Evolutionary conservation across 2,888 invertebrate species (phyloP), one percentile per base, ranked within the genome.

Genomic region (Acheta domesticus): DNA sequence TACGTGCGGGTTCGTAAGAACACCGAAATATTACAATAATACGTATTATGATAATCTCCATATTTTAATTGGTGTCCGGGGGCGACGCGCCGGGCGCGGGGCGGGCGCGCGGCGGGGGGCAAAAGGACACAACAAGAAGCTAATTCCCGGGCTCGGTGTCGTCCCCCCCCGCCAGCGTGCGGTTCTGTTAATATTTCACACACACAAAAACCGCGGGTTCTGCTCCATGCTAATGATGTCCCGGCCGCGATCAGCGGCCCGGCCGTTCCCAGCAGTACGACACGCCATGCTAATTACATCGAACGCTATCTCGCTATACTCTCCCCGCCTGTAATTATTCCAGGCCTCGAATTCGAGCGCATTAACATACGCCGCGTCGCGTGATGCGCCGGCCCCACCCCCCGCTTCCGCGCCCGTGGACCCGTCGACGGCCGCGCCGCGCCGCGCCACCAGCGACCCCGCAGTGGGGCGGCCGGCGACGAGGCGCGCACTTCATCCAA

Each of bases 11-110:
- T 1, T 62, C 62, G 62, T 62, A 62, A 62, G 62, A 62, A 62
- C 62, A 62, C 62, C 62, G 62, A 62, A 62, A 62, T 62, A 62
- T 62, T 62, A 62, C 62, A 62, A 62, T 62, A 62, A 62, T 62
- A 62, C n/a, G 62, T 62, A 62, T 62, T 62, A 62, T 62, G 62
- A 62, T 62, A 62, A 62, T 62, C 62, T 62, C 62, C 62, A 62
- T 62, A 62, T 62, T 62, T 62, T 62, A 62, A 62, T 62, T 62
- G 62, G 62, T 62, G 16, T 62, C 62, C 62, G 62, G 62, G 62
- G 62, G 62, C 62, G n/a, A 62, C n/a, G 62, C 62, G 62, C 16
- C 62, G 1, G 62, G 62, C 4, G 62, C 14, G 62, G n/a, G n/a
- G 62, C 14, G n/a, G 14, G 62, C 14, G 62, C 4, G 62, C 0